Base-by-base conservation (phyloP, 2,113 vertebrate genomes). In the Camarhynchus parvulus region DNA sequence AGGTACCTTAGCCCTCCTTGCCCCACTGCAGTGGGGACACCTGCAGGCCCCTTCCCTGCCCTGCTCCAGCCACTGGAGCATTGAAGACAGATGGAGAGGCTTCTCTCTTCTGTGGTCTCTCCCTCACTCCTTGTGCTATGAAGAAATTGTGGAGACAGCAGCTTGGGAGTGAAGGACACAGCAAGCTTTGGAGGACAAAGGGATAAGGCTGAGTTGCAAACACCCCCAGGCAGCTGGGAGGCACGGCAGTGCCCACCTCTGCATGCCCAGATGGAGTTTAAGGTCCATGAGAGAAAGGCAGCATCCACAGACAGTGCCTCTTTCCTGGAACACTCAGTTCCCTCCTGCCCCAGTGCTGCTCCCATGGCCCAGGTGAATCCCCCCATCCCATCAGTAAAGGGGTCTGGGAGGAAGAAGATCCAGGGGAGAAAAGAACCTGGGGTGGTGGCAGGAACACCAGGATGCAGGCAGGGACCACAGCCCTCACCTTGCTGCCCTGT, bases 241-340 rank as follows among this genome's bases (percentile, higher is more conserved):
- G 13, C 50, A 55, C 0, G 0, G 76, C 0, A 0, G 15, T 41
- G 52, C 21, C 31, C 77, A 59, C 25, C 47, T 75, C 47, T 44
- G 30, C 56, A 30, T 10, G 28, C 11, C 56, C 58, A 70, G 42
- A 49, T 24, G 30, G 53, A 22, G 12, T 46, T 39, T 0, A 3
- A 55, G 25, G 46, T 68, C 68, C 7, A 5, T 16, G 50, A 35
- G 17, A 59, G 37, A 50, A 50, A 59, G 44, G 64, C 50, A 93
- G 30, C n/a, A 69, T 74, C 19, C 49, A n/a, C 0, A 4, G 41
- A 35, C 2, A 4, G 15, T 56, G 49, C 7, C 41, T 66, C n/a
- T 62, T 35, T 66, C 22, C 30, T n/a, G 59, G 35, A 18, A 28
- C 22, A 63, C 44, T 15, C 56, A 42, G 12, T 15, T 82, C 20